Base-by-base conservation (phyloP, 2,888 invertebrate species). In the Deilephila elpenor region DNA sequence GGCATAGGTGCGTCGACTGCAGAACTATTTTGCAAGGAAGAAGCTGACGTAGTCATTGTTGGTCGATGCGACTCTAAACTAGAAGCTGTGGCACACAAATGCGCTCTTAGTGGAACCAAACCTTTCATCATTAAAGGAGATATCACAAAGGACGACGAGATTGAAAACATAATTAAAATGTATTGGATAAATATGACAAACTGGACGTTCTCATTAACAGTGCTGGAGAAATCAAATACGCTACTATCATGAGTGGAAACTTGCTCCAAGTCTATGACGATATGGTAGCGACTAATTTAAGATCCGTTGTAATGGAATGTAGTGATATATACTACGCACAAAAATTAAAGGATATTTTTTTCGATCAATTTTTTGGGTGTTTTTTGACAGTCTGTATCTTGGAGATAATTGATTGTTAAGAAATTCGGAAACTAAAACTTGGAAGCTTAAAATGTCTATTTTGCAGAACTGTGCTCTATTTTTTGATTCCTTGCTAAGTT, bases 1-100 rank as follows among this genome's bases (percentile, higher is more conserved):
- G 90, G 90, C 14, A 90, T 91, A 19, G 91, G 91, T 3, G 90
- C 88, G 0, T 82, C 83, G 0, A 81, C 84, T 0, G 89, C 89
- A 1, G 75, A 80, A 1, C 71, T 77, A 44, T 89, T 90, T 59
- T 83, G 86, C 14, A 83, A 81, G 71, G 85, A 87, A 78, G 84
- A 86, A 0, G 89, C 90, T 0, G 62, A 78, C 1, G 83, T 90
- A 3, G 82, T 75, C 3, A 80, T 89, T 32, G 85, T 89, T 0
- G 89, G 83, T 4, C 78, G 88, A 34, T 88, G 86, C 72, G 80
- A 82, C 62, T 53, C 51, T 1, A 88, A 84, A 71, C 80, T 89
- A 14, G 75, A 78, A 5, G 77, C 75, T 4, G 82, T 86, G 3
- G 73, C 74, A 6, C 62, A 75, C 29, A 75, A 74, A 64, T 32